phyloP scores from a whole-genome alignment of 1,140 invertebrate genomes.

The Daktulosphaira vitifoliae region DNA sequence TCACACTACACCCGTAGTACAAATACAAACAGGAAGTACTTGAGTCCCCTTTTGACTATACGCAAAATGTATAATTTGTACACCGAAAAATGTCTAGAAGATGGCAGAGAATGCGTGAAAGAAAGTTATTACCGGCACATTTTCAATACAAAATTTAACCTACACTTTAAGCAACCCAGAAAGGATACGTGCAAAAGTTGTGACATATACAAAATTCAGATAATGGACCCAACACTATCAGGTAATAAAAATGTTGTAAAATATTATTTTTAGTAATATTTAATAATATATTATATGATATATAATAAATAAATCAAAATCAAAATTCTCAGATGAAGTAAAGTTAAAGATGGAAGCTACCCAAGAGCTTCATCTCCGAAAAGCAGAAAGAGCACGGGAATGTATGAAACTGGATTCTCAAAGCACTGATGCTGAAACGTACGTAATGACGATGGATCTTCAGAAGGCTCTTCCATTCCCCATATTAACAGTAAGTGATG shows the following conservation, averaged over 20 bases:
- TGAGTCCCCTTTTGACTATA: constrained; percentile 45
- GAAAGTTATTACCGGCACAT: constrained; percentile 47
- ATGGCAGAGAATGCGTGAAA: constrained; percentile 43
- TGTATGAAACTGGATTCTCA: constrained; percentile 34
- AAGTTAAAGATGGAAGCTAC: constrained; percentile 32
- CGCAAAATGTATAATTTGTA: constrained; percentile 47
- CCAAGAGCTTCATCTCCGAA: constrained; percentile 37
- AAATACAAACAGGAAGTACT: constrained; percentile 46
- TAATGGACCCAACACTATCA: too few species aligned
- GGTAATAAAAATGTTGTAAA: too few species aligned
- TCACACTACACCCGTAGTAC: constrained; percentile 42
- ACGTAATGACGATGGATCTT: constrained; percentile 39
- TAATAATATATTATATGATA: too few species aligned
- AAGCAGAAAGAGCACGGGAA: constrained; percentile 35
- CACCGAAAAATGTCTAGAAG: constrained; percentile 42
- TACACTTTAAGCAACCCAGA: constrained; percentile 44
- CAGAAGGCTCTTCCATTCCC: constrained; percentile 39
- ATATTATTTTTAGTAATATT: too few species aligned
- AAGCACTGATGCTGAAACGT: constrained; percentile 32
- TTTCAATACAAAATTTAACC: constrained; percentile 47
- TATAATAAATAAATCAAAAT: too few species aligned
- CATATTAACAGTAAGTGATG: constrained; percentile 36
- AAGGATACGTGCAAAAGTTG: constrained; percentile 41
- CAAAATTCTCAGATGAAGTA: constrained; percentile 33
- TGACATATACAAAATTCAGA: constrained; percentile 35